Base-by-base conservation (phyloP, 1,140 invertebrate species). In the Drosophila mauritiana region DNA sequence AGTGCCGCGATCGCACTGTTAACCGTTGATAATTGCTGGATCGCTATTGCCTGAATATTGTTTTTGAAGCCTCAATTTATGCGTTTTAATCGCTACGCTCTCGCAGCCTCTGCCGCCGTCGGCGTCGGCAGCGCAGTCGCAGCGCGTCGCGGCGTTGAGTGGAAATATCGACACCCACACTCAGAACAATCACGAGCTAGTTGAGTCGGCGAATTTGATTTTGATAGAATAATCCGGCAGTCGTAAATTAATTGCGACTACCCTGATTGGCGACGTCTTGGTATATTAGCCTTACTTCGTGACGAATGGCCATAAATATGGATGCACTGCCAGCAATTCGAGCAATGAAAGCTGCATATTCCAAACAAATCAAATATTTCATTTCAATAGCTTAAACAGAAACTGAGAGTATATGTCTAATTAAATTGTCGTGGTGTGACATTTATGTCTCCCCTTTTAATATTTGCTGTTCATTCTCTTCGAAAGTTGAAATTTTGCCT, bases 21-120 rank as follows among this genome's bases (percentile, higher is more conserved):
- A 64, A 56, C 56, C 80, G 80, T 54, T 82, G 80, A 84, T 84
- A 84, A 84, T 84, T 80, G 80, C 53, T 70, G 51, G 51, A 56
- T 70, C 39, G 67, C 67, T 70, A 20, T 69, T 70, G 63, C 64
- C 64, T 39, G 76, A 76, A 73, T 68, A 80, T 83, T 79, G 80
- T 83, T 62, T 83, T 79, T 64, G 75, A 75, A 79, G 59, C 74
- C 72, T 67, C 57, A 59, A 83, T 79, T 75, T 76, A 72, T 72
- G 48, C 58, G 65, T 74, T 80, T 84, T 83, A 83, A 83, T 83
- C 80, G 62, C 61, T 61, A 54, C 43, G 57, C 54, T 48, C 62
- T 48, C 45, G 7, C 36, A n/a, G 42, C 43, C 43, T 20, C 40
- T 15, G 52, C 20, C 12, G n/a, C 49, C 1, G 51, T 8, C 37